Percentiles rank a stretch among this genome's conserved stretches.
These are phyloP conservation scores for Tetramorium alpestre DNA, from an alignment of 1,140 invertebrate species.

Conservation along the genomic window DNA sequence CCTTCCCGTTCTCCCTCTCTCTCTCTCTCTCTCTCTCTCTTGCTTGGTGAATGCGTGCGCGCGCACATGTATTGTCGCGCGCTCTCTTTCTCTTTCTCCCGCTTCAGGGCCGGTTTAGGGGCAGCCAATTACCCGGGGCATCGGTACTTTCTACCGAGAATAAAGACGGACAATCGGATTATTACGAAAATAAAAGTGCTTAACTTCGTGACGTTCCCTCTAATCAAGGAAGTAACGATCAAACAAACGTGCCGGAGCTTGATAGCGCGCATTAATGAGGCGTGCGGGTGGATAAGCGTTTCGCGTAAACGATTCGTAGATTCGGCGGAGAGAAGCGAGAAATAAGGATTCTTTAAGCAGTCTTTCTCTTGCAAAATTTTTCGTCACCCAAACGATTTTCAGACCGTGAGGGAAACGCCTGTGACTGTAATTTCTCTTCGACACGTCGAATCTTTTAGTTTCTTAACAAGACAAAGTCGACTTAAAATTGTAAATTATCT, in stretches of 20 bases:
- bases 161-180: slow-evolving; percentile 75
- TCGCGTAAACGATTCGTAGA: slow-evolving; percentile 25
- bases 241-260: slow-evolving; percentile 56
- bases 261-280: slow-evolving; percentile 19
- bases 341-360: not conserved
- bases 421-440: not conserved
- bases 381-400: not conserved
- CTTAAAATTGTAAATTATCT: not conserved
- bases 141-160: slow-evolving; percentile 72
- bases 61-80: slow-evolving; percentile 16
- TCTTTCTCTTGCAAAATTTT: not conserved
- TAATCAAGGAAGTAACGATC: slow-evolving; percentile 74
- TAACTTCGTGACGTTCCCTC: slow-evolving; percentile 62
- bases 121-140: slow-evolving; percentile 73
- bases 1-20: slow-evolving; percentile 28
- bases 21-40: slow-evolving; percentile 60
- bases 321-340: not conserved
- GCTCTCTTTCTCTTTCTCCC: slow-evolving; percentile 37
- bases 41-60: not conserved
- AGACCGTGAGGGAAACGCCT: not conserved
- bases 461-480: not conserved
- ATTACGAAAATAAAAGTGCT: slow-evolving; percentile 75
- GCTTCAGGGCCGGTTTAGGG: slow-evolving; percentile 70
- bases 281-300: not conserved
- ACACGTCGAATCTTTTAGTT: not conserved